Conservation (phyloP, 2,888 invertebrate species). For the Conomelus anceps region DNA sequence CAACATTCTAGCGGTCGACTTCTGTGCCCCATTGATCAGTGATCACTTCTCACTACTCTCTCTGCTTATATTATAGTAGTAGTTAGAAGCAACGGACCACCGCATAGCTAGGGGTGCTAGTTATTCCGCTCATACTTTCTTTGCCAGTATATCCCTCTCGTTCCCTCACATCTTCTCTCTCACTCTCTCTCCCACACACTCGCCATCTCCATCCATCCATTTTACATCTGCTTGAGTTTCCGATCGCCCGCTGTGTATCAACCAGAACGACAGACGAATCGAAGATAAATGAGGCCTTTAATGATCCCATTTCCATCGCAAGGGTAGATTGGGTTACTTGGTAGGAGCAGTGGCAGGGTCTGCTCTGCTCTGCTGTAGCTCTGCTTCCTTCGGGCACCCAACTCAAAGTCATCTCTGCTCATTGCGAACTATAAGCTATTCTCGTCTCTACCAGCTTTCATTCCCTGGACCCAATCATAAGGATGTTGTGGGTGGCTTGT, state of each 20-base stretch:
- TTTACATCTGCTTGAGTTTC: background rate
- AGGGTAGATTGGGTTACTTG: background rate
- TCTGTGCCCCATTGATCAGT: background rate
- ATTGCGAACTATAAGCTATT: background rate
- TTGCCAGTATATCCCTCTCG: background rate
- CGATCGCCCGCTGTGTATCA: background rate
- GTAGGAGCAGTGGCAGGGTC: too few relatives aligned
- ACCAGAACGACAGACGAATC: background rate
- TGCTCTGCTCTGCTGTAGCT: too few relatives aligned
- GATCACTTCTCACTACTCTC: background rate
- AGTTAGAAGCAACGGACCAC: background rate
- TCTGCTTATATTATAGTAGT: background rate
- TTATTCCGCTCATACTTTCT: background rate
- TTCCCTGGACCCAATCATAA: background rate
- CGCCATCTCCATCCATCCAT: background rate
- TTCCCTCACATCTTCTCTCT: background rate
- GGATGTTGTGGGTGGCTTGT: background rate
- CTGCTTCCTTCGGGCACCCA: background rate
- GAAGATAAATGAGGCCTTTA: background rate
- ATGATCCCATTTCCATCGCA: background rate
- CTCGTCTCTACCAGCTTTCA: background rate
- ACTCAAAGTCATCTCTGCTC: background rate
- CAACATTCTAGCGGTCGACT: background rate
- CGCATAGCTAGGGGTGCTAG: too few relatives aligned
- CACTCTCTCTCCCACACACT: background rate